A percentile compares a stretch with the other conserved stretches of the same genome.
Conservation (phyloP, 2,888 invertebrate genomes). For the Lithophane socia region DNA sequence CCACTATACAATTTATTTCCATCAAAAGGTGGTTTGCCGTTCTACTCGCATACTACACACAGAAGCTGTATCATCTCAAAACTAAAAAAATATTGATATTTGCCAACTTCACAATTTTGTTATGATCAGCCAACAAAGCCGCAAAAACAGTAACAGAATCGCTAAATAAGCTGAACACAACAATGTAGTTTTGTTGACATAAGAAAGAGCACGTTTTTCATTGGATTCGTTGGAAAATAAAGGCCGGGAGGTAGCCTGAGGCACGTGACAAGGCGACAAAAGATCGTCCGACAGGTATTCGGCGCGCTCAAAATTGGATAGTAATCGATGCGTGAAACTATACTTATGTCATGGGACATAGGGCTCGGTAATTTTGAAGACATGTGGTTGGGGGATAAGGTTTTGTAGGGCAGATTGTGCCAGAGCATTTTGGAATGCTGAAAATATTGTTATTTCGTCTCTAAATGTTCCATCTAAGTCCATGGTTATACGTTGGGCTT, state of each 20-base stretch:
- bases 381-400: conserved; percentile 5
- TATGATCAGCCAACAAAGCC: conserved; percentile 55
- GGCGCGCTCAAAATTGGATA: conserved; percentile 86
- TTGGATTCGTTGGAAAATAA: conserved; percentile 77
- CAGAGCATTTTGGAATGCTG: neutral
- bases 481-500: no score
- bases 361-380: conserved; percentile 44
- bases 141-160: conserved; percentile 54
- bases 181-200: conserved; percentile 73
- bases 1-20: neutral
- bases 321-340: conserved; percentile 88
- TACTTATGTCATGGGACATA: conserved; percentile 66
- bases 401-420: neutral
- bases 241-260: conserved; percentile 74
- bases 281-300: conserved; percentile 85
- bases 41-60: no score
- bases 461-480: neutral
- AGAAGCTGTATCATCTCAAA: neutral
- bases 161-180: conserved; percentile 69
- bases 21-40: neutral
- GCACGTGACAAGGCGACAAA: conserved; percentile 87
- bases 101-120: conserved; percentile 27
- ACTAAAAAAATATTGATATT: conserved; percentile 2
- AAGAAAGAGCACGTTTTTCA: conserved; percentile 79
- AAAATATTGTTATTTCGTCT: neutral